phyloP scores from a whole-genome alignment of 2,888 invertebrate genomes.

The Andrena bucephala region DNA sequence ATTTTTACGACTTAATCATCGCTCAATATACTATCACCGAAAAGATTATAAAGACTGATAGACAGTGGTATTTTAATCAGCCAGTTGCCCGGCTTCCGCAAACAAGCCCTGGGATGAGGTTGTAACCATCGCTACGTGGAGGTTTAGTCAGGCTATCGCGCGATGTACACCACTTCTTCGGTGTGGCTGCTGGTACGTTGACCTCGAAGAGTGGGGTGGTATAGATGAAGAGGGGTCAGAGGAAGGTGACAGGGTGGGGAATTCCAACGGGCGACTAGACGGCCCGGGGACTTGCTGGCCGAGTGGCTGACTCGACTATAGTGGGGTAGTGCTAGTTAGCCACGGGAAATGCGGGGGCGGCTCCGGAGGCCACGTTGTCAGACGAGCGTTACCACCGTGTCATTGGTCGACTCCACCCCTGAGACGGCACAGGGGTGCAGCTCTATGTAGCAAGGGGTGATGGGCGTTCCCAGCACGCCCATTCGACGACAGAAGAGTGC shows the following conservation, averaged over 20 bases:
- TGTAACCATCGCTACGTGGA: constrained; percentile 56
- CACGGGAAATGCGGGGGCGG: constrained; percentile 79
- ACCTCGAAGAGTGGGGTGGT: constrained; percentile 54
- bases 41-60: too few relatives aligned
- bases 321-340: constrained; percentile 80
- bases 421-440: constrained; percentile 51
- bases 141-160: constrained; percentile 61
- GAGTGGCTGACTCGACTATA: constrained; percentile 80
- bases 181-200: constrained; percentile 69
- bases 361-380: constrained; percentile 82
- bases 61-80: too few relatives aligned
- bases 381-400: constrained; percentile 79
- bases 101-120: constrained; percentile 7
- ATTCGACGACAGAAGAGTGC: constrained; percentile 52
- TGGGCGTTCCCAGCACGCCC: constrained; percentile 74
- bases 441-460: constrained; percentile 64
- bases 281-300: constrained; percentile 83
- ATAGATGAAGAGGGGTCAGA: constrained; percentile 53
- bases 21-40: too few relatives aligned
- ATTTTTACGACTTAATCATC: too few relatives aligned
- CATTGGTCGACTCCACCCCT: constrained; percentile 82
- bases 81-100: too few relatives aligned
- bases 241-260: constrained; percentile 68
- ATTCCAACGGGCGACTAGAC: constrained; percentile 70
- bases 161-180: constrained; percentile 65